Base-by-base conservation (phyloP, 2,888 invertebrate species). In the Drosophila pegasa region DNA sequence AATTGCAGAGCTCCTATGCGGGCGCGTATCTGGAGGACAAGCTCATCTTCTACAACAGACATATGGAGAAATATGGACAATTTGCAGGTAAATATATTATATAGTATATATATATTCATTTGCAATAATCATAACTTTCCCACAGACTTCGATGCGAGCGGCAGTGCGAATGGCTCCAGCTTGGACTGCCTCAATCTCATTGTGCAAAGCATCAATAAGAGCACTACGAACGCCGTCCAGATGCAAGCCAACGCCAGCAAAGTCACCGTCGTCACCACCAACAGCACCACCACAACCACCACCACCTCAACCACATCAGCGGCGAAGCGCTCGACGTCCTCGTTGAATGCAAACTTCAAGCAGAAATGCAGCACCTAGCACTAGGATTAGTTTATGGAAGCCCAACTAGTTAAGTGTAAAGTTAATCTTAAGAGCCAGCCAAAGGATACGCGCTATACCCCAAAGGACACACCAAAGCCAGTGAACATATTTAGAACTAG, bases 141-240 rank as follows among this genome's bases (percentile, higher is more conserved):
- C 8, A 2, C n/a, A 94, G 94, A 93, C 86, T 93, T 91, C 63
- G 91, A 91, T 61, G 87, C 91, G 29, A 87, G 91, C 47, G 83
- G 91, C 16, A 90, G 92, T 40, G 87, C 91, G n/a, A 92, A 93
- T 66, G 93, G 93, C 62, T 94, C 94, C 20, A 95, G 95, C 82
- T 91, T 95, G 71, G 95, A 95, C 90, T 95, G 95, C 78, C 93
- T 95, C 25, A 95, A 95, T 80, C 92, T 95, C 60, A 95, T 95
- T 76, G 95, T 95, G 27, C 95, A 95, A 91, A 95, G 94, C 90
- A 95, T 95, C 71, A 94, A 93, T 66, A 91, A 91, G 72, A 88
- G 71, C 72, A 78, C 84, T 6, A 71, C 87, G 14, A 68, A 29
- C 18, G 48, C 64, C 2, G 51, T 57, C 9, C 71, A 65, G 22